A percentile compares a stretch with the other conserved stretches of the same genome.
phyloP scores from a whole-genome alignment of 2,113 vertebrate genomes.

The Neolamprologus variostigma region DNA sequence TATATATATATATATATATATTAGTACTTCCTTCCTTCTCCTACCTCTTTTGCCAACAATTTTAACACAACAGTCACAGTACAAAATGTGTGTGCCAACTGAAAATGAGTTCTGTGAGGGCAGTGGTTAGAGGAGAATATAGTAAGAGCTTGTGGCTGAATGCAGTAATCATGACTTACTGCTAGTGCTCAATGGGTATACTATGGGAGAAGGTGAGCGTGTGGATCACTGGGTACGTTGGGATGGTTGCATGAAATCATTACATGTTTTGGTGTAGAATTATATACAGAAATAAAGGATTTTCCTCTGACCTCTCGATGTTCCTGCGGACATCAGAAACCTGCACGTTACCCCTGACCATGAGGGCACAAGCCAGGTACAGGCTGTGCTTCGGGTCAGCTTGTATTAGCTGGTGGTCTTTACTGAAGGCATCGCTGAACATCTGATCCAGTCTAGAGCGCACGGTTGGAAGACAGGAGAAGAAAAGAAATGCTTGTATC shows the following conservation, averaged over 20 bases:
- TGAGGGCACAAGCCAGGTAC: constrained; percentile 91
- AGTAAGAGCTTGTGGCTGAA: not conserved
- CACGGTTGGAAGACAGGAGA: not conserved
- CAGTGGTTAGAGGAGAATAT: not conserved
- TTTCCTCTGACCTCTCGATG: constrained; percentile 82
- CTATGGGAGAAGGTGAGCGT: not conserved
- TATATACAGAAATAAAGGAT: not conserved
- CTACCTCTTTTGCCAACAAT: not conserved
- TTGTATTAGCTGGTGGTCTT: constrained; percentile 87
- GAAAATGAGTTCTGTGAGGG: not conserved
- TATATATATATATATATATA: not conserved
- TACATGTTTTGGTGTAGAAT: not conserved
- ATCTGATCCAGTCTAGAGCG: constrained; percentile 86
- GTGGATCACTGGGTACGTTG: not conserved
- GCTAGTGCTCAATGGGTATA: constrained; percentile 14
- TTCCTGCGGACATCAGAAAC: constrained; percentile 95
- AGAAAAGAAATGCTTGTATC: not conserved
- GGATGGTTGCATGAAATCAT: not conserved
- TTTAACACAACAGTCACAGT: not conserved
- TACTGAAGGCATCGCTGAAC: constrained; percentile 96
- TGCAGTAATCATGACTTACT: constrained; percentile 33
- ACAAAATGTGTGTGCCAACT: not conserved
- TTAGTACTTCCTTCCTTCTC: not conserved
- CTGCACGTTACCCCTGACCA: constrained; percentile 88
- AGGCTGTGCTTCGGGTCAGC: constrained; percentile 85